Conservation (phyloP, 2,797 vertebrate genomes). For the Champsocephalus esox region DNA sequence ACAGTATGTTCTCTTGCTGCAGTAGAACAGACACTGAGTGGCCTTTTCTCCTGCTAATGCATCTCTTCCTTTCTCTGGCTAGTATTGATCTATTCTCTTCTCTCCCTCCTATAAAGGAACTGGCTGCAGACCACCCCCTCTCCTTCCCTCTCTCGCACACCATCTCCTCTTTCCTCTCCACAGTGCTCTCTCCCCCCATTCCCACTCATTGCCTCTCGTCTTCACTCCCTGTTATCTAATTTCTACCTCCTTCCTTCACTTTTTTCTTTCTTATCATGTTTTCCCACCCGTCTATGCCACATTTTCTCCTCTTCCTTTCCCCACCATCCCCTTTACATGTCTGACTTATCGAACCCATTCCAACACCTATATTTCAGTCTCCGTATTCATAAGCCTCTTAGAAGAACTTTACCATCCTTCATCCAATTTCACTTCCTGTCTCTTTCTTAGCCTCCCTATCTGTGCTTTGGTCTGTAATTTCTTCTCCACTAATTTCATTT, state of each 20-base stretch:
- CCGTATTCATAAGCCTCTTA: slow-evolving; percentile 30
- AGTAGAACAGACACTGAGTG: slow-evolving; percentile 56
- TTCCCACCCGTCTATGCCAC: slow-evolving; percentile 32
- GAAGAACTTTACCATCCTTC: slow-evolving; percentile 22
- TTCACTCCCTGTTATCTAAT: slow-evolving; percentile 37
- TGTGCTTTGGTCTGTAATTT: slow-evolving; percentile 23
- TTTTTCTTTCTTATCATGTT: slow-evolving; percentile 35
- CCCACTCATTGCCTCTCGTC: slow-evolving; percentile 19
- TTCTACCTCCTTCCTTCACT: background rate
- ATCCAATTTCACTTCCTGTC: slow-evolving; percentile 14
- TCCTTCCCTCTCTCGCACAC: slow-evolving; percentile 11
- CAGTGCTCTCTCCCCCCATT: background rate
- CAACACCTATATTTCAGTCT: slow-evolving; percentile 17
- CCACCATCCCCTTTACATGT: slow-evolving; percentile 9
- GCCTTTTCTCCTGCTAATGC: slow-evolving; percentile 80
- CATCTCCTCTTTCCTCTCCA: slow-evolving; percentile 18
- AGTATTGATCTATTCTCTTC: slow-evolving; percentile 74
- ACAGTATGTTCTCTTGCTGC: slow-evolving; percentile 43
- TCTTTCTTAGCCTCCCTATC: slow-evolving; percentile 13
- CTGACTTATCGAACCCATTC: slow-evolving; percentile 15
- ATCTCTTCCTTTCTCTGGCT: slow-evolving; percentile 73
- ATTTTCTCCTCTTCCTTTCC: background rate
- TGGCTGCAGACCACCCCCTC: slow-evolving; percentile 31
- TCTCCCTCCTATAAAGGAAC: slow-evolving; percentile 38
- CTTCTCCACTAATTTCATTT: slow-evolving; percentile 33